These are phyloP conservation scores for Thamnophis sirtalis DNA, from an alignment of 2,113 vertebrate species.

Conservation along the genomic window DNA sequence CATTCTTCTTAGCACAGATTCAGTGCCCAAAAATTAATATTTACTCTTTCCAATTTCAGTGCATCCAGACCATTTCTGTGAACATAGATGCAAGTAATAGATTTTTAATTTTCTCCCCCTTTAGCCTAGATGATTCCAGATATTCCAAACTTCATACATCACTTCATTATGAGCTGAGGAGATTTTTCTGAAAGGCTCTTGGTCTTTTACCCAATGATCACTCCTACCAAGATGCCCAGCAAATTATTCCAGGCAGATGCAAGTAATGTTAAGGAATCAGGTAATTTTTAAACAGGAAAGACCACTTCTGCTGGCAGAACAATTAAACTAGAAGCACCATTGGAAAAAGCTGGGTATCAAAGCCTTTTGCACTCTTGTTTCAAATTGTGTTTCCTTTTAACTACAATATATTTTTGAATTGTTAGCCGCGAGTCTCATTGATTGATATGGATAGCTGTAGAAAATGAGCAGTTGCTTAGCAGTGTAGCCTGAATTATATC, in stretches of 20 bases:
- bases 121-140: constrained; percentile 14
- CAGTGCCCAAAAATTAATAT: constrained; percentile 13
- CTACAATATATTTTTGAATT: not conserved
- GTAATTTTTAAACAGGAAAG: not conserved
- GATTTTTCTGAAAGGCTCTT: constrained; percentile 47
- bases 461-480: not conserved
- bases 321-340: not conserved
- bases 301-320: not conserved
- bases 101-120: constrained; percentile 24
- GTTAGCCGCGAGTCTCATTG: not conserved
- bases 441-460: not conserved
- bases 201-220: constrained; percentile 45
- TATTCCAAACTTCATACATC: constrained; percentile 31
- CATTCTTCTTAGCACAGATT: constrained; percentile 10
- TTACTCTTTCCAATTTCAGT: not conserved
- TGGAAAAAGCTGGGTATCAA: not conserved
- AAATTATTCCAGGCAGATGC: not conserved
- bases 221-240: constrained; percentile 28
- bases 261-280: not conserved
- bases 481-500: not conserved
- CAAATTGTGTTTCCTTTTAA: not conserved
- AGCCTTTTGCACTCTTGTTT: not conserved
- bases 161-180: constrained; percentile 46
- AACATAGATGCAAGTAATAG: constrained; percentile 31
- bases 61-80: not conserved